Percentiles rank a stretch among this genome's conserved stretches.
phyloP scores from a whole-genome alignment of 2,888 invertebrate genomes.

The Ceriagrion tenellum region DNA sequence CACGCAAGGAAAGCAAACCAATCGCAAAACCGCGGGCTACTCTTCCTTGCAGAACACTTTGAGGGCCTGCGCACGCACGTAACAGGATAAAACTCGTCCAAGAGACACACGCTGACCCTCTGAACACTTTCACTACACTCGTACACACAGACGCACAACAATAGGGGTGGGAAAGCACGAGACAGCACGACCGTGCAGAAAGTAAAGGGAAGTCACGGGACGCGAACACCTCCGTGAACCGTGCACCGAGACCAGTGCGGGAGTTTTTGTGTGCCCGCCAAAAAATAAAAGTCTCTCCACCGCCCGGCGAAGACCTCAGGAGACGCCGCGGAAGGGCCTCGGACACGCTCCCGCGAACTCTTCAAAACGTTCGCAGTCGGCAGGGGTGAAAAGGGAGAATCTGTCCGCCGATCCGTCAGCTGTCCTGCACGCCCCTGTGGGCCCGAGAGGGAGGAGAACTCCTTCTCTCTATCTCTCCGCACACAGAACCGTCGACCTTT shows the following conservation, averaged over 20 bases:
- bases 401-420: background rate
- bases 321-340: background rate
- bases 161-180: background rate
- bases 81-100: background rate
- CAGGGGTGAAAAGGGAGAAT: background rate
- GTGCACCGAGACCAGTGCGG: background rate
- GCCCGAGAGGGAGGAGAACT: background rate
- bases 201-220: background rate
- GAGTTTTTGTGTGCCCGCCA: background rate
- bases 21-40: background rate
- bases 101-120: background rate
- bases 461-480: too few species aligned
- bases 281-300: background rate
- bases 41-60: background rate
- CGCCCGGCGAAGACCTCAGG: background rate
- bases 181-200: background rate
- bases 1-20: conserved; percentile 4
- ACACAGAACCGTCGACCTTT: background rate
- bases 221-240: background rate
- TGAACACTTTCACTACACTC: background rate
- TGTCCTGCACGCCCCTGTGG: background rate
- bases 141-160: too few species aligned
- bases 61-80: background rate
- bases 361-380: background rate
- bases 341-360: background rate